A percentile compares a stretch with the other conserved stretches of the same genome.
Evolutionary conservation across 2,797 vertebrate species (phyloP).

Genomic region (Peromyscus attwateri): DNA sequence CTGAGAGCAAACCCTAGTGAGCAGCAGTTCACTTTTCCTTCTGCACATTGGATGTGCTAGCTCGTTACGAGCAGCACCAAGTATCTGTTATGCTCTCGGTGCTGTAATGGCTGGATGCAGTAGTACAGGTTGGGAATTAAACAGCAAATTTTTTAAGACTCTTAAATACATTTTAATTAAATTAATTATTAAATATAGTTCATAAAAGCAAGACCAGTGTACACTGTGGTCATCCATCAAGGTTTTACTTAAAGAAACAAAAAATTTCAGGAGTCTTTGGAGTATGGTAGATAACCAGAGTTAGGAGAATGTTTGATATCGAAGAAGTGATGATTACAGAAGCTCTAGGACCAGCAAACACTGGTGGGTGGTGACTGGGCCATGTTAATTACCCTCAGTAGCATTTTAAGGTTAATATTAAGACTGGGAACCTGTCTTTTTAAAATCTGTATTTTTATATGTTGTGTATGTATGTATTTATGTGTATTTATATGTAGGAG

Average conservation of each 20-base stretch:
- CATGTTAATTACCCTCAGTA: background rate
- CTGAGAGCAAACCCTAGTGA: background rate
- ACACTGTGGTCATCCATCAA: background rate
- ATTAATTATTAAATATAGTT: background rate
- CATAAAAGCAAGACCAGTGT: background rate
- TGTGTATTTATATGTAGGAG: background rate
- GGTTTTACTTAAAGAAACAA: background rate
- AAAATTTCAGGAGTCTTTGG: background rate
- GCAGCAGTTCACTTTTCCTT: background rate
- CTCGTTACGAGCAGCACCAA: background rate
- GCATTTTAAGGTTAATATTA: background rate
- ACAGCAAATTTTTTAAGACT: background rate
- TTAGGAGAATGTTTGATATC: background rate
- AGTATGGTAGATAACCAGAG: background rate
- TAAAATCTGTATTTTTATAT: background rate
- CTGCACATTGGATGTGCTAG: background rate
- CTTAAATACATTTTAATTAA: background rate
- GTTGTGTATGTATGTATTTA: background rate
- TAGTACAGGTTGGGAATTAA: background rate
- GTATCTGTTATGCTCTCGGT: background rate
- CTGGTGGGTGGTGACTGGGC: background rate
- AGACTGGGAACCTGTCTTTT: background rate
- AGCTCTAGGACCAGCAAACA: background rate
- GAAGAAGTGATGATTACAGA: background rate
- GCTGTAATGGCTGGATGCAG: background rate